A percentile compares a stretch with the other conserved stretches of the same genome.
phyloP scores from a whole-genome alignment of 2,113 vertebrate genomes.

The Misgurnus mizolepis region DNA sequence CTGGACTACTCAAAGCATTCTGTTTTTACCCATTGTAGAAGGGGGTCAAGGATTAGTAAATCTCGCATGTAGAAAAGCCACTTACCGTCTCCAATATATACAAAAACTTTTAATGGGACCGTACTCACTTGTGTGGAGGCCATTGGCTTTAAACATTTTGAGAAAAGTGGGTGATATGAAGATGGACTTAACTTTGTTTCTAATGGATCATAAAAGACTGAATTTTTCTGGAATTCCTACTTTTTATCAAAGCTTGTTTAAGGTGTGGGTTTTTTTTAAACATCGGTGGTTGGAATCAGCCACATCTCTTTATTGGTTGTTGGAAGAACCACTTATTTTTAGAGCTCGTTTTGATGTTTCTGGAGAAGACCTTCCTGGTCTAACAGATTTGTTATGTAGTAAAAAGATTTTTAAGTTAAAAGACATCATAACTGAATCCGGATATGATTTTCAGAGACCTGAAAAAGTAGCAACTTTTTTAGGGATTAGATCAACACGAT shows the following conservation, averaged over 20 bases:
- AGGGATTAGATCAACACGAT: neutral
- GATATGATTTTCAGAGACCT: neutral
- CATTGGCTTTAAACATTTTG: neutral
- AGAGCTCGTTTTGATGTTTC: neutral
- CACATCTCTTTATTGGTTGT: neutral
- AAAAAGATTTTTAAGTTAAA: neutral
- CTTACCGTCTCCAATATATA: neutral
- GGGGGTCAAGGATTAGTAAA: neutral
- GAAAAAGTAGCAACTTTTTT: neutral
- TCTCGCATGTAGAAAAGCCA: neutral
- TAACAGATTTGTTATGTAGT: neutral
- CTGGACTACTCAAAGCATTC: neutral
- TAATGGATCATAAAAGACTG: neutral
- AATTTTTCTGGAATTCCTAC: neutral
- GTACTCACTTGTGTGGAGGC: neutral
- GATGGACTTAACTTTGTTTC: conserved; percentile 8
- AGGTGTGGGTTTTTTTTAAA: conserved; percentile 4
- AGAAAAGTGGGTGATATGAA: neutral
- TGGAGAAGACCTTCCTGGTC: neutral
- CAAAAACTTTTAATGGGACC: conserved; percentile 1
- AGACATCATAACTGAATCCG: neutral
- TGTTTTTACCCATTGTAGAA: neutral
- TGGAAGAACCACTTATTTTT: neutral
- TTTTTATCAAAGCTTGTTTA: neutral
- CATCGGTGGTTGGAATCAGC: neutral